These are phyloP conservation scores for Pristis pectinata DNA, from an alignment of 2,797 vertebrate species.

Conservation along the genomic window DNA sequence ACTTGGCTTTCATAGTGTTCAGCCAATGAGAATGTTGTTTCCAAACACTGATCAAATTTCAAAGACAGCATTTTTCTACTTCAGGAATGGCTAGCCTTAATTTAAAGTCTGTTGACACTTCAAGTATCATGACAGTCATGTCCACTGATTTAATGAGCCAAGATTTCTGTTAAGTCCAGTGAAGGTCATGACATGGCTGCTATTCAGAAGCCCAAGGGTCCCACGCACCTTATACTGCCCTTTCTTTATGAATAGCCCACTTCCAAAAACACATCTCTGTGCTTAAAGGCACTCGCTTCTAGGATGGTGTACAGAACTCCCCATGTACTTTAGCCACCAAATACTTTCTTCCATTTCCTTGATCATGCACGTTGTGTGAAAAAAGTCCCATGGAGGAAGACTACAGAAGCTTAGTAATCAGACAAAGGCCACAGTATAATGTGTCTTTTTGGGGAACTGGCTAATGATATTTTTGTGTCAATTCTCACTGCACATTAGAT, in stretches of 20 bases:
- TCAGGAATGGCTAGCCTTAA: conserved; percentile 7
- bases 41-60: conserved; percentile 19
- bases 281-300: not conserved
- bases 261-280: not conserved
- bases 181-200: conserved; percentile 56
- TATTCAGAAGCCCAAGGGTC: conserved; percentile 47
- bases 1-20: not conserved
- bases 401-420: not conserved
- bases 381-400: not conserved
- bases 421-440: not conserved
- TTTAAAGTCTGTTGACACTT: conserved; percentile 42
- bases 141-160: conserved; percentile 50
- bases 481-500: not conserved
- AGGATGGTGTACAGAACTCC: not conserved
- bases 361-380: not conserved
- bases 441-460: not conserved
- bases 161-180: conserved; percentile 52
- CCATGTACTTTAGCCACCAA: not conserved
- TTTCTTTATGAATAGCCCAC: conserved; percentile 31
- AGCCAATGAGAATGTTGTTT: not conserved
- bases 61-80: conserved; percentile 11
- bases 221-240: conserved; percentile 43
- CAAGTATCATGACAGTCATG: conserved; percentile 36
- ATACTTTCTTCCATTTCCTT: not conserved
- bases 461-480: not conserved